A percentile compares a stretch with the other conserved stretches of the same genome.
Conservation (phyloP, 2,797 vertebrate species). For the Dendrocincla tyrannina region DNA sequence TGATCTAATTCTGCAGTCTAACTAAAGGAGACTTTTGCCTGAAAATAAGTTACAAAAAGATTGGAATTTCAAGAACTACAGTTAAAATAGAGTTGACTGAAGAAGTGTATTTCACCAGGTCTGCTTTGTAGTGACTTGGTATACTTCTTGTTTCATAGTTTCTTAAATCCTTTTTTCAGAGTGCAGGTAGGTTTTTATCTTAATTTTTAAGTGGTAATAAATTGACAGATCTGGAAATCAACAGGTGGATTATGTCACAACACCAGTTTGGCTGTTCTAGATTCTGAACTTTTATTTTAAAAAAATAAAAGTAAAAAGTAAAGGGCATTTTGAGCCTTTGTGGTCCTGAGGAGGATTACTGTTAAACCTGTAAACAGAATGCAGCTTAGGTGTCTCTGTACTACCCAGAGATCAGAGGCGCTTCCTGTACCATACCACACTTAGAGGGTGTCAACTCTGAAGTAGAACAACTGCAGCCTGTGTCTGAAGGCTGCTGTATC, state of each 20-base stretch:
- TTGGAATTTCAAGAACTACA: neutral
- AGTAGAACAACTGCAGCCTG: neutral
- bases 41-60: neutral
- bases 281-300: neutral
- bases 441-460: neutral
- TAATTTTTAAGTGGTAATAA: neutral
- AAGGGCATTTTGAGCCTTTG: neutral
- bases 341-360: neutral
- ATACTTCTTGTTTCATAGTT: neutral
- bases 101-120: neutral
- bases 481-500: neutral
- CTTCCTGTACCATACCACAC: neutral
- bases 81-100: neutral
- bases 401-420: rapidly evolving
- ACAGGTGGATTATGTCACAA: neutral
- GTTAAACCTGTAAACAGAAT: neutral
- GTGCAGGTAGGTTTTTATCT: neutral
- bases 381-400: neutral
- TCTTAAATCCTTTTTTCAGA: neutral
- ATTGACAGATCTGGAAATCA: neutral
- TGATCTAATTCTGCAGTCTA: neutral
- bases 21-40: neutral
- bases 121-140: neutral
- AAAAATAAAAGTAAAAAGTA: too few species aligned
- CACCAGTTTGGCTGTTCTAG: neutral